Base-by-base conservation (phyloP, 2,113 vertebrate genomes). In the Podocnemis expansa region DNA sequence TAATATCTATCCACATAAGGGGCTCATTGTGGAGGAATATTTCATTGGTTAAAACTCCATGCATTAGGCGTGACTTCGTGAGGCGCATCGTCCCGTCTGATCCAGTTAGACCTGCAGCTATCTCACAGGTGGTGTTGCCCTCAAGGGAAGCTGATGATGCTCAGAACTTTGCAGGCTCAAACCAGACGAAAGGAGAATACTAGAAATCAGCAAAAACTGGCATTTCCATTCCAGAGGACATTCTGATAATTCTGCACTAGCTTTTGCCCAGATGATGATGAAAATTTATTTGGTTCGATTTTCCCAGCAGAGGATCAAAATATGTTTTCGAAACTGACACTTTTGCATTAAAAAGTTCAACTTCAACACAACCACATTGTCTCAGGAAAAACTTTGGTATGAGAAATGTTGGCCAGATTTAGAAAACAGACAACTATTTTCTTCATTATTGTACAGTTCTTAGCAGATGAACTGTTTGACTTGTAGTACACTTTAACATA, bases 161-260 rank as follows among this genome's bases (percentile, higher is more conserved):
- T 0, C 0, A 86, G 47, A 7, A 31, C 41, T 41, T 13, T 38
- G 3, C 43, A 0, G 0, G 1, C 34, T 85, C 19, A 12, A n/a
- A 78, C 51, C 14, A 38, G 52, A 2, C 29, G 60, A 38, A 89
- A 43, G 14, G 75, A 55, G 80, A 0, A 5, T 12, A 60, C 14
- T 22, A 49, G 38, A 63, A 31, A n/a, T 8, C 45, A 31, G 67
- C 67, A 84, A 38, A 81, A 55, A 89, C 45, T 45, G n/a, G 52
- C 87, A 78, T 38, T 80, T 87, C 38, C 38, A 22, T 47, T 29
- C 80, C 7, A 0, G 75, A 75, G n/a, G 43, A 63, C 54, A 76
- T 67, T 22, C 52, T 0, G 0, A 2, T 83, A 29, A 58, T 80
- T 67, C 29, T 85, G 16, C 4, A 10, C 47, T 76, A 73, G 1